Base-by-base conservation (phyloP, 2,797 vertebrate genomes). In the Cyclura pinguis region DNA sequence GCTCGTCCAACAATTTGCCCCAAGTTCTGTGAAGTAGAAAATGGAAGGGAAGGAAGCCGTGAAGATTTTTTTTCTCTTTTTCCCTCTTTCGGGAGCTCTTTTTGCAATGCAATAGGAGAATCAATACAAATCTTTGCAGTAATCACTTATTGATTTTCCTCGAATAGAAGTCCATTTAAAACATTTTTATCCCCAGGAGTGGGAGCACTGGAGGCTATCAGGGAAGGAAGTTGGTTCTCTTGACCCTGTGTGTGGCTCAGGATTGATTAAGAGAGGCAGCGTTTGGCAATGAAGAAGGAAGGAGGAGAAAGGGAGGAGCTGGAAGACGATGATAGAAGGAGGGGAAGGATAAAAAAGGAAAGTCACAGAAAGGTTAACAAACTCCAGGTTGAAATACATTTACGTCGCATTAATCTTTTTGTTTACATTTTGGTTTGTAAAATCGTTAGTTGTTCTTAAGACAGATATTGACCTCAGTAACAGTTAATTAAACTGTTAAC, bases 131-230 rank as follows among this genome's bases (percentile, higher is more conserved):
- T 98, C 98, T 98, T 98, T 98, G 98, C 98, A 97, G 98, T 98
- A 98, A 99, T 99, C 98, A 97, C 98, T 97, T 99, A 99, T 99
- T 98, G 98, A 99, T 99, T 98, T 98, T 98, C 96, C 96, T 97
- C 96, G 97, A 98, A 97, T 98, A 97, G 97, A 97, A 98, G 98
- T 99, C 98, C 98, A 98, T 99, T 99, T 99, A 98, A 97, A 98
- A 98, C 97, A 97, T 97, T 97, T 97, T 97, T 97, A 97, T 98
- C 98, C 98, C 98, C 98, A 97, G 97, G 97, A 97, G 97, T 97
- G 97, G 98, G 97, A 98, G 97, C 97, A 94, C 94, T 97, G 97
- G 97, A 96, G 97, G 98, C 98, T 98, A 98, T 98, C 96, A 97
- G 97, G 97, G 97, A 97, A 98, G 98, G 98, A 98, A 98, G 97